Percentiles rank a stretch among this genome's conserved stretches.
Conservation (phyloP, 2,888 invertebrate genomes). For the Drosophila lutescens region DNA sequence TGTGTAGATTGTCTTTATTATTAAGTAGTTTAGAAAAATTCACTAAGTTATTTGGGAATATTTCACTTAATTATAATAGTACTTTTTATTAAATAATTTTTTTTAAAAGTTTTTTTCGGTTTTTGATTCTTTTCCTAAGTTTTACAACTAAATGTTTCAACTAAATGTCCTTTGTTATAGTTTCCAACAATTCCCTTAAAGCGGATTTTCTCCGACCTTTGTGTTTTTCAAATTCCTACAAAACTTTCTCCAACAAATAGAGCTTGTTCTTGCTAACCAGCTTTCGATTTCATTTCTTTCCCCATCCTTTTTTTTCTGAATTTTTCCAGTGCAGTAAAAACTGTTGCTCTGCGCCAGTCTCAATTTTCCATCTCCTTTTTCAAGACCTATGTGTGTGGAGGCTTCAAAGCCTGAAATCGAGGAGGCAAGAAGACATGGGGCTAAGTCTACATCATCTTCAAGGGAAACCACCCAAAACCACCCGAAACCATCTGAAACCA, state of each 20-base stretch:
- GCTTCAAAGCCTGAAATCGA: constrained; percentile 8
- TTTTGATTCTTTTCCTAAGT: too few species aligned
- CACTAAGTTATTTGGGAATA: neutral
- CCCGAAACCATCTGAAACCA: constrained; percentile 15
- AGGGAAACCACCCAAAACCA: constrained; percentile 11
- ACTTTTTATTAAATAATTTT: neutral
- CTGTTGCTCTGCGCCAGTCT: constrained; percentile 66
- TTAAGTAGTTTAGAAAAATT: neutral
- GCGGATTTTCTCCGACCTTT: neutral
- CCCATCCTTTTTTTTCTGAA: neutral
- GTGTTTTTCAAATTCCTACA: neutral
- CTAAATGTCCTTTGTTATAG: neutral
- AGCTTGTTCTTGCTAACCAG: constrained; percentile 6
- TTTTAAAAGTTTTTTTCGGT: neutral
- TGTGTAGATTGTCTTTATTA: neutral
- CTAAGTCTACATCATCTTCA: constrained; percentile 31
- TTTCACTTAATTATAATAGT: too few species aligned
- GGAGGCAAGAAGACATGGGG: constrained; percentile 16
- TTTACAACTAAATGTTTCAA: neutral
- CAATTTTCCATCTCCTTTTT: constrained; percentile 20
- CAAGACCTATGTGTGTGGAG: constrained; percentile 13
- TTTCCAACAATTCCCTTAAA: neutral
- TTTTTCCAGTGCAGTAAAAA: constrained; percentile 46
- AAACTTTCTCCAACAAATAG: constrained; percentile 14
- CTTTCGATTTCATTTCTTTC: constrained; percentile 5